A percentile compares a stretch with the other conserved stretches of the same genome.
phyloP scores from a whole-genome alignment of 2,113 vertebrate species.

The Coracopsis vasa region DNA sequence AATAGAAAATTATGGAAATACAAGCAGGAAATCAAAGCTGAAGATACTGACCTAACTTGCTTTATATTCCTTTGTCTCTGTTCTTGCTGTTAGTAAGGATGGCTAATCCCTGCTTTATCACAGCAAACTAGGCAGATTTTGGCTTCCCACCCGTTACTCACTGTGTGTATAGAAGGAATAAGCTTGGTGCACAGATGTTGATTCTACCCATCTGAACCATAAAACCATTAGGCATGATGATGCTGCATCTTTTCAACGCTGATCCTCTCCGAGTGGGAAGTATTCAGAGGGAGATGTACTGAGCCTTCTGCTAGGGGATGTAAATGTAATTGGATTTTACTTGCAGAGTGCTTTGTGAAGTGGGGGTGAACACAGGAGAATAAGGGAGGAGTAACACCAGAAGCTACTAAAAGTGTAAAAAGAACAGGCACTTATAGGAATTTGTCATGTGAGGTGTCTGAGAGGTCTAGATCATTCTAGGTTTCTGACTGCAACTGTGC shows the following conservation, averaged over 20 bases:
- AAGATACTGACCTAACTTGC: not conserved
- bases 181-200: not conserved
- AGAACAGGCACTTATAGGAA: not conserved
- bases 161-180: not conserved
- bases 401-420: not conserved
- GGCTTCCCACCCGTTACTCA: not conserved
- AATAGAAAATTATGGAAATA: not conserved
- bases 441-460: not conserved
- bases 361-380: not conserved
- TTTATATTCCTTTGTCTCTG: not conserved
- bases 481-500: not conserved
- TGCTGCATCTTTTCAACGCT: not conserved
- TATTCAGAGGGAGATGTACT: not conserved
- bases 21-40: not conserved
- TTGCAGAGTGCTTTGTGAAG: not conserved
- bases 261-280: not conserved
- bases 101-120: constrained; percentile 25
- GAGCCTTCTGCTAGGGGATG: not conserved
- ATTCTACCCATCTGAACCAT: not conserved
- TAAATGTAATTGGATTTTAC: not conserved
- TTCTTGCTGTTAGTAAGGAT: not conserved
- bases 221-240: not conserved
- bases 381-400: not conserved
- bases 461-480: not conserved
- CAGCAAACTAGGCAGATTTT: not conserved